phyloP scores from a whole-genome alignment of 2,113 vertebrate genomes.

The Tor tambroides region DNA sequence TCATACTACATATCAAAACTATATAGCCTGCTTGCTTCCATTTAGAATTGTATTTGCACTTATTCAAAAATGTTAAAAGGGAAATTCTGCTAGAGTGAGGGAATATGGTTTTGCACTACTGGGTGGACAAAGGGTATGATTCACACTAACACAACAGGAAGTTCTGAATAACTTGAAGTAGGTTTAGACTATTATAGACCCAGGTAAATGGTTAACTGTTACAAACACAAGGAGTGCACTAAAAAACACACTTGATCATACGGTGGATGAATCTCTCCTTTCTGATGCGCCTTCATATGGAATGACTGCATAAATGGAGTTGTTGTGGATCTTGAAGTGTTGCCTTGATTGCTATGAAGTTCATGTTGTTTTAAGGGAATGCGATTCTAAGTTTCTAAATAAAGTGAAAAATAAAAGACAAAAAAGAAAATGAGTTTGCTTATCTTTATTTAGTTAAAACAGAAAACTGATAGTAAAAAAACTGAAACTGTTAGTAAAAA shows the following conservation, averaged over 20 bases:
- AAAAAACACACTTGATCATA: background rate
- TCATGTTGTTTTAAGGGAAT: slow-evolving; percentile 37
- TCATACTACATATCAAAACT: background rate
- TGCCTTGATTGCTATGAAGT: slow-evolving; percentile 34
- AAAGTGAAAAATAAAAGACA: slow-evolving; percentile 11
- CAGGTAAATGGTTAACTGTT: slow-evolving; percentile 26
- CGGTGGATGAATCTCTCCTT: background rate
- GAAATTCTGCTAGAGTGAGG: slow-evolving; percentile 1
- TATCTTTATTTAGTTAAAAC: background rate
- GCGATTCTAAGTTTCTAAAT: slow-evolving; percentile 39
- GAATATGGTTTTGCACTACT: slow-evolving; percentile 20
- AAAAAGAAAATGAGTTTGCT: background rate
- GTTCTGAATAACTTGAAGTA: slow-evolving; percentile 11
- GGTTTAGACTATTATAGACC: slow-evolving; percentile 22
- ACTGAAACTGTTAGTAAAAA: background rate
- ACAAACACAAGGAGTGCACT: slow-evolving; percentile 31
- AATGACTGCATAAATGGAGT: slow-evolving; percentile 16
- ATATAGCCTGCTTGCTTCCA: slow-evolving; percentile 20
- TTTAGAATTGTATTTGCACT: slow-evolving; percentile 24
- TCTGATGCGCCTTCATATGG: slow-evolving; percentile 9
- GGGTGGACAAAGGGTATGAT: slow-evolving; percentile 16
- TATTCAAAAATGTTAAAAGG: slow-evolving; percentile 21
- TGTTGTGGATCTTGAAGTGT: slow-evolving; percentile 24
- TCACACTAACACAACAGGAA: slow-evolving; percentile 21
- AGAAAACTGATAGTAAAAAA: no score